Evolutionary conservation across 2,113 vertebrate genomes (phyloP).

Genomic region (Atherinomorus stipes): DNA sequence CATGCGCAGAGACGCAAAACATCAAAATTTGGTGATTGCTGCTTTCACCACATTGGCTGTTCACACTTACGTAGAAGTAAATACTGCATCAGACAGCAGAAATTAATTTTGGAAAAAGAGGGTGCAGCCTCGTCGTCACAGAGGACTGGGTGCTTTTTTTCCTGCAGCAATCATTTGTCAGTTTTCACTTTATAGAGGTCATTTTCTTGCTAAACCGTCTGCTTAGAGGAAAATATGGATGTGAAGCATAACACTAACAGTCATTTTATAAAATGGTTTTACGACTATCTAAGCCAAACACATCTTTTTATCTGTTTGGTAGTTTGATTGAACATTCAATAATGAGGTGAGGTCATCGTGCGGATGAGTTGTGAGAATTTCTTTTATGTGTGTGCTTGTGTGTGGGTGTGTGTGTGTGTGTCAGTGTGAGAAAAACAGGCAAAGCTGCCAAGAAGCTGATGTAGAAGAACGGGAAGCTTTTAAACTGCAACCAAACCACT

Average conservation of each 20-base stretch:
- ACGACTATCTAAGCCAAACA: neutral
- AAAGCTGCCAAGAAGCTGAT: conserved; percentile 62
- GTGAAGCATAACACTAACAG: neutral
- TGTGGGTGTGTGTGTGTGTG: conserved; percentile 16
- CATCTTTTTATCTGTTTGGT: neutral
- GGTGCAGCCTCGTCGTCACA: neutral
- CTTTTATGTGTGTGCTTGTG: conserved; percentile 9
- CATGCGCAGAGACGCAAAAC: conserved; percentile 1
- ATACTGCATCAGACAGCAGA: neutral
- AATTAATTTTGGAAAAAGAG: neutral
- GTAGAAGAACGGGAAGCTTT: conserved; percentile 61
- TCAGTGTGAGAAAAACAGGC: conserved; percentile 60
- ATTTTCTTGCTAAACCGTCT: neutral
- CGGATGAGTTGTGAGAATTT: neutral
- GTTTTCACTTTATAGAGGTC: neutral
- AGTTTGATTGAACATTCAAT: neutral
- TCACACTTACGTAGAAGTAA: neutral
- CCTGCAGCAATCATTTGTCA: neutral
- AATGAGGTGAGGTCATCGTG: conserved; percentile 24
- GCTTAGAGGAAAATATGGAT: neutral
- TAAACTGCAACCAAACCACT: conserved; percentile 68
- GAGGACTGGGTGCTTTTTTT: neutral
- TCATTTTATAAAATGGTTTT: neutral
- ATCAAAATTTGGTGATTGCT: neutral
- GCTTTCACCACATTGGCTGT: neutral